phyloP scores from a whole-genome alignment of 2,888 invertebrate genomes.

The Ditula angustiorana region DNA sequence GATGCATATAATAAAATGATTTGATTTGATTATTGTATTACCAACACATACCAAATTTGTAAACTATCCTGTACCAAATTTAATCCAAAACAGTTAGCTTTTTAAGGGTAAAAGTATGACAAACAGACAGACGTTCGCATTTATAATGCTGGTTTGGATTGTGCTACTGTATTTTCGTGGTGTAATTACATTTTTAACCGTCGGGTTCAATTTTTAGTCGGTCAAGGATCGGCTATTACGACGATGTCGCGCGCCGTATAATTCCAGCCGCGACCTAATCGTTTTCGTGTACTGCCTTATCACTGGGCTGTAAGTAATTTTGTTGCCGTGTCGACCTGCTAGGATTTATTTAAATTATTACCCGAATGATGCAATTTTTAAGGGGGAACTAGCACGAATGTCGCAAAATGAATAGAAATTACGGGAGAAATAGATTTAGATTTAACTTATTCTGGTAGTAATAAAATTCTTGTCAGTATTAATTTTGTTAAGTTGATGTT shows the following conservation, averaged over 20 bases:
- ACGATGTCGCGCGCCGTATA: constrained; percentile 33
- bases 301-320: constrained; percentile 51
- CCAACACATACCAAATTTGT: no score
- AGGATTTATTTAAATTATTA: constrained; percentile 30
- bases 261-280: constrained; percentile 40
- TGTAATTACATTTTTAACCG: background rate
- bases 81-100: no score
- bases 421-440: background rate
- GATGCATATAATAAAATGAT: no score
- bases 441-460: no score
- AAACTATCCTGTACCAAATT: no score
- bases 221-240: constrained; percentile 11
- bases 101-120: no score
- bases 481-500: background rate
- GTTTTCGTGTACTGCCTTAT: constrained; percentile 48
- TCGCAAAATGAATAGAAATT: background rate
- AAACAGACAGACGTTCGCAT: no score
- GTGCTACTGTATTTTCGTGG: background rate
- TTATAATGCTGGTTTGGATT: no score
- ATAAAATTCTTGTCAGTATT: no score
- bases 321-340: constrained; percentile 21
- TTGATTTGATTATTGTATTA: no score
- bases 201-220: background rate
- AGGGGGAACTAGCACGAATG: constrained; percentile 5
- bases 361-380: constrained; percentile 20